Conservation (phyloP, 2,888 invertebrate genomes). For the Cosmia trapezina region DNA sequence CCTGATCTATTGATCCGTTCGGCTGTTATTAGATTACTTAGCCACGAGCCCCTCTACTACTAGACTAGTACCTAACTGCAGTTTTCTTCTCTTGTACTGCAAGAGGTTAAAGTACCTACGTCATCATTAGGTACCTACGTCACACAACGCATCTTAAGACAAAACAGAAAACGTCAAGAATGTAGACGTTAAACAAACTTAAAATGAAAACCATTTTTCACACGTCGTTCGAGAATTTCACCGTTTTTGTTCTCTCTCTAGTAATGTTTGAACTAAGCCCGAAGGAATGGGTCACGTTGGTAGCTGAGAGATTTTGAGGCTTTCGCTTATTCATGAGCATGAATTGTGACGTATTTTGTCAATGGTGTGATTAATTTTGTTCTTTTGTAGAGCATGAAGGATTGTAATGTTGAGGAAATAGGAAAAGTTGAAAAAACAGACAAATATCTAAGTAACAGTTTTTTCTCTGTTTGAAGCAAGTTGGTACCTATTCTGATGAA, state of each 20-base stretch:
- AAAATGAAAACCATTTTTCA: constrained; percentile 79
- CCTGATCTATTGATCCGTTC: too few species aligned
- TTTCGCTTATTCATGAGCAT: constrained; percentile 3
- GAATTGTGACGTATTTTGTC: background rate
- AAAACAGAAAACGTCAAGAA: constrained; percentile 60
- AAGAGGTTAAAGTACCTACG: background rate
- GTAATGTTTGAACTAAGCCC: constrained; percentile 59
- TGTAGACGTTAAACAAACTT: constrained; percentile 72
- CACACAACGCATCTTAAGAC: constrained; percentile 36
- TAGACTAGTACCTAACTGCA: background rate
- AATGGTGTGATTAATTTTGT: background rate
- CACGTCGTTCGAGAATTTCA: constrained; percentile 77
- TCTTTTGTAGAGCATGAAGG: background rate
- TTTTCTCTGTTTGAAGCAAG: background rate
- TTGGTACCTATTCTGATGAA: background rate
- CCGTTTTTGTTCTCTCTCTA: constrained; percentile 68
- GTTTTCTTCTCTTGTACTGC: background rate
- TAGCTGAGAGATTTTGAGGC: constrained; percentile 30
- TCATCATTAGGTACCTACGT: constrained; percentile 4
- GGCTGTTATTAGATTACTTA: too few species aligned
- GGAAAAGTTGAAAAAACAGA: background rate
- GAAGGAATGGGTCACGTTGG: constrained; percentile 48
- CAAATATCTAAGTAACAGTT: too few species aligned
- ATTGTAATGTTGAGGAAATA: background rate
- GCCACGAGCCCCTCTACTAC: background rate